Conservation (phyloP, 2,888 invertebrate genomes). For the Cistogaster globosa region DNA sequence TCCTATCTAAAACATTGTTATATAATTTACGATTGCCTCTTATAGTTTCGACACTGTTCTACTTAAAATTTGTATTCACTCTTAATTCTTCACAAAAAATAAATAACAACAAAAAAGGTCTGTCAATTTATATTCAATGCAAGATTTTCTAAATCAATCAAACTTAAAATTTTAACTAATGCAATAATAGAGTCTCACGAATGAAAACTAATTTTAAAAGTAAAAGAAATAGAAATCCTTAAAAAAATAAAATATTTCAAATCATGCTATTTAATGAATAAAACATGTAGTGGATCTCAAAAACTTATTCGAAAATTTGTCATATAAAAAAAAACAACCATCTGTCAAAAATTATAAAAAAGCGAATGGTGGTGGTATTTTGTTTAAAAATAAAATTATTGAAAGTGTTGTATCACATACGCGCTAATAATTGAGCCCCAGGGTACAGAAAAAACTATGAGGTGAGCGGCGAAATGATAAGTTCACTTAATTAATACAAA, state of each 20-base stretch:
- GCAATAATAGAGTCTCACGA: background rate
- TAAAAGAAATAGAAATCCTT: background rate
- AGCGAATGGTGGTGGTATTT: background rate
- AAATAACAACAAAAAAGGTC: background rate
- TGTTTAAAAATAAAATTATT: slow-evolving; percentile 3
- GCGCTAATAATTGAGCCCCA: background rate
- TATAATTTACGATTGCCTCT: no score
- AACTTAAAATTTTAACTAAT: background rate
- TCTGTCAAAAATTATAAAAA: slow-evolving; percentile 13
- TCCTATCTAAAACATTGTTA: no score
- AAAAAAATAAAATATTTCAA: background rate
- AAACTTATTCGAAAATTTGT: slow-evolving; percentile 11
- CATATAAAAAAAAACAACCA: slow-evolving; percentile 20
- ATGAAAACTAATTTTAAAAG: background rate
- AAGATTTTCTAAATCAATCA: background rate
- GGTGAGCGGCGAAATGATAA: background rate
- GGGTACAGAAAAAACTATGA: background rate
- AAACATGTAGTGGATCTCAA: slow-evolving; percentile 1
- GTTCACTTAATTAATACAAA: background rate
- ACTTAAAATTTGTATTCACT: background rate
- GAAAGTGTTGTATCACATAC: slow-evolving; percentile 14
- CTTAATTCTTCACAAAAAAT: background rate
- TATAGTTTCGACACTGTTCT: background rate
- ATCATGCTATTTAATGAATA: slow-evolving; percentile 24
- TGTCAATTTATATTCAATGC: background rate